A percentile compares a stretch with the other conserved stretches of the same genome.
phyloP scores from a whole-genome alignment of 53 echinoderm and acorn worm species.

The Mesocentrotus franciscanus region DNA sequence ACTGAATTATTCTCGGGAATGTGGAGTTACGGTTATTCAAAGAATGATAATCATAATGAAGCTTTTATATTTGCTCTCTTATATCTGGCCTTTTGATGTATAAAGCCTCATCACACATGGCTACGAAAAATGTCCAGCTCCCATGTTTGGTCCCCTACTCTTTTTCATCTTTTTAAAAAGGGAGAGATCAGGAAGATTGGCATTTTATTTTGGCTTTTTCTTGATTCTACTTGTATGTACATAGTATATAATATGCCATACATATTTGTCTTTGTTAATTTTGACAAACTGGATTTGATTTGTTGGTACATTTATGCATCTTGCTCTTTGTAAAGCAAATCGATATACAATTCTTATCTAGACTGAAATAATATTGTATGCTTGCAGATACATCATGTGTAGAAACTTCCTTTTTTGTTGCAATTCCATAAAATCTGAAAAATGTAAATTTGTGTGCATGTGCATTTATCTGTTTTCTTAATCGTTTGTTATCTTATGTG shows the following conservation, averaged over 20 bases:
- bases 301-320: neutral
- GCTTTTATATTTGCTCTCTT: neutral
- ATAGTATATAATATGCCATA: too few relatives aligned
- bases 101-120: too few relatives aligned
- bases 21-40: neutral
- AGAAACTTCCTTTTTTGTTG: constrained; percentile 26
- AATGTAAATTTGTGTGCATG: neutral
- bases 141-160: neutral
- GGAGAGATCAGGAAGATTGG: neutral
- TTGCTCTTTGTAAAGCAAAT: neutral
- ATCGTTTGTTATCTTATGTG: neutral
- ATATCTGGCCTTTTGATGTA: too few relatives aligned
- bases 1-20: neutral
- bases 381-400: neutral
- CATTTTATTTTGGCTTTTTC: neutral
- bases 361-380: constrained; percentile 17
- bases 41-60: too few relatives aligned
- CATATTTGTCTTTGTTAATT: neutral
- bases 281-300: neutral
- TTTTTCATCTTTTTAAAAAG: neutral
- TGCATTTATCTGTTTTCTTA: neutral
- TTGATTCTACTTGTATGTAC: neutral
- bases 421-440: constrained; percentile 29
- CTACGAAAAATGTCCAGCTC: too few relatives aligned
- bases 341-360: neutral